Base-by-base conservation (phyloP, 2,797 vertebrate species). In the Parauchenoglanis punctatus region DNA sequence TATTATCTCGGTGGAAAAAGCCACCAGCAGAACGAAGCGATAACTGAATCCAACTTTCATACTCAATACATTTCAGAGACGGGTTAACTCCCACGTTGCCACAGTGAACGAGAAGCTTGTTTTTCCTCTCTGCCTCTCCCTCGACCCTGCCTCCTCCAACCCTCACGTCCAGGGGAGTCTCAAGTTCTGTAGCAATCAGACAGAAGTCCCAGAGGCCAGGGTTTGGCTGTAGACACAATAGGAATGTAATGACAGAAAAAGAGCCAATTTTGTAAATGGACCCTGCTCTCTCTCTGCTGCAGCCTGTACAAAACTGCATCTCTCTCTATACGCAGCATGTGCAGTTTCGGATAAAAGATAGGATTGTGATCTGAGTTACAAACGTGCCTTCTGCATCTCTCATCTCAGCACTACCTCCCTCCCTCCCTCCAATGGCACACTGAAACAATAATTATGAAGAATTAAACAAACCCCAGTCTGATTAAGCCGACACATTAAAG, bases 401-500 rank as follows among this genome's bases (percentile, higher is more conserved):
- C 78, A 81, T 77, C 85, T 78, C 52, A 56, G 46, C 56, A 40
- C 86, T 65, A 65, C 72, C 87, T 91, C 82, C n/a, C 89, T 89
- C 35, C 35, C 46, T 49, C 86, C 87, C 91, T 91, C 80, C 90
- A 70, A 90, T 90, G 59, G 81, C 87, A 91, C 89, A 87, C 88
- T 88, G 85, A 40, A 84, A 49, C 10, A 84, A 91, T 93, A 94
- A 94, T 91, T 93, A 94, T 94, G 92, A 86, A 92, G 87, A 91
- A 92, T 93, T 93, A 93, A 93, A 95, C 92, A 91, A 92, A 94
- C 93, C 90, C 90, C 89, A 89, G 91, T 89, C 90, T 91, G 93
- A 95, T 94, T 94, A 93, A 87, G 90, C 86, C 58, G 68, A 86
- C 49, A 75, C 87, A 86, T 91, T 89, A 91, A 90, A 84, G 90